phyloP scores from a whole-genome alignment of 2,797 vertebrate genomes.

The Natrix natrix region DNA sequence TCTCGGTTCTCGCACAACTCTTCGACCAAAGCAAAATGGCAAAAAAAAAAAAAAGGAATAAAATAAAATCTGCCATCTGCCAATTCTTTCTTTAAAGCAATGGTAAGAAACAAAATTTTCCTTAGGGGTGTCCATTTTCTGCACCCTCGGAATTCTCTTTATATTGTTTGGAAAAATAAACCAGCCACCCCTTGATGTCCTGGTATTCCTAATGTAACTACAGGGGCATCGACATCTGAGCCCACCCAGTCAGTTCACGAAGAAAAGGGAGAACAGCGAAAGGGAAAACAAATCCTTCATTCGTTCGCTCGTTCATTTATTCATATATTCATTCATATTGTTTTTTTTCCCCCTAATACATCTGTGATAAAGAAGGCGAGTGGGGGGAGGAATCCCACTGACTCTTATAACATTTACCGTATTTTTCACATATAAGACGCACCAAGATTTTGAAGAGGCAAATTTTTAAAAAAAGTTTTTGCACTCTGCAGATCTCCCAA shows the following conservation, averaged over 20 bases:
- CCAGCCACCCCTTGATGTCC: conserved; percentile 1
- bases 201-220: neutral
- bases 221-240: conserved; percentile 28
- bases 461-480: no score
- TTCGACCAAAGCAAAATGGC: neutral
- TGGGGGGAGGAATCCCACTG: neutral
- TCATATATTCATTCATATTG: neutral
- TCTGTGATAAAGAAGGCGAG: neutral
- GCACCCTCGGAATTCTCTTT: neutral
- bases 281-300: neutral
- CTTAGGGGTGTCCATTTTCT: neutral
- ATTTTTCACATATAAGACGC: no score
- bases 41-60: neutral
- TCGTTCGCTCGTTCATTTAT: neutral
- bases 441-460: no score
- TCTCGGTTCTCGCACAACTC: neutral
- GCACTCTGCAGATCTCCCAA: no score
- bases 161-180: conserved; percentile 40
- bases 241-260: neutral
- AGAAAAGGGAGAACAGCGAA: neutral
- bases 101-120: conserved; percentile 6
- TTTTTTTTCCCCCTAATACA: neutral
- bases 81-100: neutral
- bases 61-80: neutral
- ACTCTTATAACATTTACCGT: neutral